phyloP scores from a whole-genome alignment of 2,797 vertebrate genomes.

The Typhlichthys subterraneus region DNA sequence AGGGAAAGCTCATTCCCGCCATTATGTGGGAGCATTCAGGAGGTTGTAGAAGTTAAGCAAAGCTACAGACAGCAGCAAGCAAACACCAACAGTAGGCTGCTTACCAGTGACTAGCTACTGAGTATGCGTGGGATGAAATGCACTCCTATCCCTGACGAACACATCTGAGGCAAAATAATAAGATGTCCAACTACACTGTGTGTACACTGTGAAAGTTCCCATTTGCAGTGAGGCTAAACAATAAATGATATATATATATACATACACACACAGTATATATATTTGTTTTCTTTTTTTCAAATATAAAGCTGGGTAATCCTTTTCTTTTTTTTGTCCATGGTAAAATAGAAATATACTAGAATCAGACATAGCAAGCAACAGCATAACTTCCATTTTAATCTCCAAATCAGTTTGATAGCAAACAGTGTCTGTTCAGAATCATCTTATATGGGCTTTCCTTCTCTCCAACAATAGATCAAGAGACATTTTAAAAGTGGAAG shows the following conservation, averaged over 20 bases:
- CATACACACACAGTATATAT: too few species aligned
- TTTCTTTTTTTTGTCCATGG: too few species aligned
- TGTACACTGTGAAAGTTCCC: constrained; percentile 1
- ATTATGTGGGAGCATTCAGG: constrained; percentile 21
- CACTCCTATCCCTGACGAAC: constrained; percentile 11
- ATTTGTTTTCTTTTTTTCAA: too few species aligned
- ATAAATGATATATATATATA: neutral
- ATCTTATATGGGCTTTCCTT: too few species aligned
- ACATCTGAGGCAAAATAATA: constrained; percentile 10
- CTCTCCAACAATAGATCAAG: too few species aligned
- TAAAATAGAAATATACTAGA: too few species aligned
- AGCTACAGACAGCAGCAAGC: constrained; percentile 23
- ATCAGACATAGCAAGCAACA: too few species aligned
- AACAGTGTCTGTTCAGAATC: too few species aligned
- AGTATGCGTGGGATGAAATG: constrained; percentile 6
- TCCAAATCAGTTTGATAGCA: too few species aligned
- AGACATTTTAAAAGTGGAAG: too few species aligned
- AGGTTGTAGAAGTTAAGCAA: constrained; percentile 6
- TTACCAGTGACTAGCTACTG: constrained; percentile 3
- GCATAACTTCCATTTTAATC: too few species aligned
- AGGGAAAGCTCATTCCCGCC: constrained; percentile 26
- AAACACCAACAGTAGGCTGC: constrained; percentile 21
- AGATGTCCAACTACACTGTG: neutral
- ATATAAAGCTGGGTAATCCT: too few species aligned
- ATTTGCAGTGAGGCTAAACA: neutral